Conservation (phyloP, 1,140 invertebrate species). For the Apis florea region DNA sequence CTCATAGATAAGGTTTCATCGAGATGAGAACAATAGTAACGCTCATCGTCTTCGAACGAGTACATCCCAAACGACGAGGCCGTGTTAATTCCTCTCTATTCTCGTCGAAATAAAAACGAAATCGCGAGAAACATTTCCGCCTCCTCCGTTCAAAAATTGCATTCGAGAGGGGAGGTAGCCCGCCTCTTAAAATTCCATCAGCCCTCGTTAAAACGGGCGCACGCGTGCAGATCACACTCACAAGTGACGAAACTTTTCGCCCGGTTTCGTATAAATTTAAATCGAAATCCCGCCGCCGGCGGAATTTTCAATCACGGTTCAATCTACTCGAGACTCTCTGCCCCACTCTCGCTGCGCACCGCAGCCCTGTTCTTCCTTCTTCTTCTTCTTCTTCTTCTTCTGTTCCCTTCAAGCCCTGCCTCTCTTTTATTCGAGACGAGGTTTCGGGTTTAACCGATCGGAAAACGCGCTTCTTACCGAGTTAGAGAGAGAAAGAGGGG, state of each 20-base stretch:
- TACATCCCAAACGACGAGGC: no score
- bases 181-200: constrained; percentile 44
- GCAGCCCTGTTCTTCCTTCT: not conserved
- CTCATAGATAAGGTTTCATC: no score
- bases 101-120: no score
- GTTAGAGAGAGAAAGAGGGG: constrained; percentile 70
- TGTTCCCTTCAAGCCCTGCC: not conserved
- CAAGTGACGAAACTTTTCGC: constrained; percentile 37
- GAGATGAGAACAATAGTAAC: no score
- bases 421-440: constrained; percentile 48
- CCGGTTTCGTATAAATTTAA: constrained; percentile 66
- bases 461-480: constrained; percentile 73
- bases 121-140: not conserved
- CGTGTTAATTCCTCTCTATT: no score
- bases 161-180: not conserved
- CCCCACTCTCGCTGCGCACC: not conserved
- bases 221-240: not conserved
- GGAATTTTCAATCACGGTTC: constrained; percentile 78
- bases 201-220: constrained; percentile 22
- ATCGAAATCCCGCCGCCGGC: constrained; percentile 72
- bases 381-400: not conserved
- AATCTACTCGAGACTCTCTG: constrained; percentile 69
- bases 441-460: constrained; percentile 76
- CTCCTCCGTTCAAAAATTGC: not conserved
- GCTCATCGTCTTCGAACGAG: no score